Evolutionary conservation across 1,140 invertebrate genomes (phyloP).

Genomic region (Asobara japonica): DNA sequence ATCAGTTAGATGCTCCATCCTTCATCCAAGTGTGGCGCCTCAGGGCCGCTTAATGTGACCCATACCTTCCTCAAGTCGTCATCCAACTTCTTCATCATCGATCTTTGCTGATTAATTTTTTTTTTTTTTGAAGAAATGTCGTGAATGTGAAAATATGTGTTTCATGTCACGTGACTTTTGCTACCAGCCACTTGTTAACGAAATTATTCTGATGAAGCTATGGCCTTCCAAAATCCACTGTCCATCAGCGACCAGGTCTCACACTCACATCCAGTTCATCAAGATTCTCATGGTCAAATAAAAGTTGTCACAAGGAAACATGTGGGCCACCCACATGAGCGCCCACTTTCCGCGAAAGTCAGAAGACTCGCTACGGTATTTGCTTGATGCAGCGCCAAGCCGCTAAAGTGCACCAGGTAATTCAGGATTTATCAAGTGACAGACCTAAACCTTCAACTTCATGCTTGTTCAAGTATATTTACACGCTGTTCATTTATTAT

Average conservation of each 20-base stretch:
- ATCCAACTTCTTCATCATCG: too few relatives aligned
- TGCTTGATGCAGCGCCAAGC: background rate
- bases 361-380: background rate
- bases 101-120: too few relatives aligned
- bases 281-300: conserved; percentile 33
- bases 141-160: too few relatives aligned
- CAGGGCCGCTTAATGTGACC: conserved; percentile 2
- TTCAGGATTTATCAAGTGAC: background rate
- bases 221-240: too few relatives aligned
- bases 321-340: background rate
- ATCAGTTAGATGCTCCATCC: conserved; percentile 19
- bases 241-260: too few relatives aligned
- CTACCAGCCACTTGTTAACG: too few relatives aligned
- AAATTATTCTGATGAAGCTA: too few relatives aligned
- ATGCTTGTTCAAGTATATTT: background rate
- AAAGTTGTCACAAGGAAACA: background rate
- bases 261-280: conserved; percentile 8
- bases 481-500: background rate
- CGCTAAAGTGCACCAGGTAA: background rate
- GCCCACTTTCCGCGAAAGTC: conserved; percentile 10
- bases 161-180: too few relatives aligned
- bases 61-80: background rate
- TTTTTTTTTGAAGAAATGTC: conserved; percentile 17
- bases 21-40: conserved; percentile 32
- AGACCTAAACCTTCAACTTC: background rate